phyloP scores from a whole-genome alignment of 2,797 vertebrate species.

The Pipistrellus kuhlii region DNA sequence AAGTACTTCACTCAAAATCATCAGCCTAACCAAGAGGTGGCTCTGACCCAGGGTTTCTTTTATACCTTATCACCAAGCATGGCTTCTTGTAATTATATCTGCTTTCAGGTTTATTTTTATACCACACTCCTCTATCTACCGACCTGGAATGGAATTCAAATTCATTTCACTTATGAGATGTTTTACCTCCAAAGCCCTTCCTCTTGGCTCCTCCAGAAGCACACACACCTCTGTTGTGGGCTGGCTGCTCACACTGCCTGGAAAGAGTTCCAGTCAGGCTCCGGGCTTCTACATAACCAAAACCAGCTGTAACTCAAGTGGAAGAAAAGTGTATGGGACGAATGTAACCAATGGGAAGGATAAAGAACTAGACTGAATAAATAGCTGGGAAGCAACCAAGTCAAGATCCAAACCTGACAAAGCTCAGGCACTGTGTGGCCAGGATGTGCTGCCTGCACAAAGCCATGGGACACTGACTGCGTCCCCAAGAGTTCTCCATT shows the following conservation, averaged over 20 bases:
- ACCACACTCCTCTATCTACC: not conserved
- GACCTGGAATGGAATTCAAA: conserved; percentile 2
- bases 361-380: not conserved
- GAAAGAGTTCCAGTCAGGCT: not conserved
- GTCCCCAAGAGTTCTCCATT: not conserved
- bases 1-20: not conserved
- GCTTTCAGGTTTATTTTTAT: conserved; percentile 8
- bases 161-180: not conserved
- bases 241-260: not conserved
- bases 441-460: accelerated
- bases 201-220: not conserved
- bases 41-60: not conserved
- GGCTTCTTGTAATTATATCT: not conserved
- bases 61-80: not conserved
- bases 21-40: not conserved
- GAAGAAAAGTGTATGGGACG: not conserved
- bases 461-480: accelerated
- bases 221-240: not conserved
- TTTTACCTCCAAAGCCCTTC: not conserved
- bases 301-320: not conserved
- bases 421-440: too few species aligned
- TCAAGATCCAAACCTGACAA: not conserved
- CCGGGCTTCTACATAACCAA: not conserved
- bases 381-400: not conserved
- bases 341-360: not conserved